These are phyloP conservation scores for Lasioglossum leucozonium DNA, from an alignment of 2,888 invertebrate genomes.

Conservation along the genomic window DNA sequence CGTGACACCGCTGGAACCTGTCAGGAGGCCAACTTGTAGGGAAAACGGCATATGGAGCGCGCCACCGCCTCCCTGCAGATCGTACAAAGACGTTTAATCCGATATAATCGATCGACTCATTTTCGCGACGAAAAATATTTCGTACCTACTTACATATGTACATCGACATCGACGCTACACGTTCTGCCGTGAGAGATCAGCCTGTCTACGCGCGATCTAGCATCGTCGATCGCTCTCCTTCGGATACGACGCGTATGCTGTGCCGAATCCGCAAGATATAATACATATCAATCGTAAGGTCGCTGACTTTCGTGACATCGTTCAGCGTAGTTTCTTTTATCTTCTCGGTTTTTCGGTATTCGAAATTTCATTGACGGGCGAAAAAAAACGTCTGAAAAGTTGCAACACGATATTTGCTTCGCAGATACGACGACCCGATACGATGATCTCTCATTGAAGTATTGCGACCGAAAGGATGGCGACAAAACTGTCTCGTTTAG, in stretches of 20 bases:
- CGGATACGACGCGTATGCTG: not conserved
- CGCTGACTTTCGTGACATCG: not conserved
- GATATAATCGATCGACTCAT: not conserved
- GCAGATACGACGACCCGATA: not conserved
- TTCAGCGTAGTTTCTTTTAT: not conserved
- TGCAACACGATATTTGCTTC: not conserved
- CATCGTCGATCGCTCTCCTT: not conserved
- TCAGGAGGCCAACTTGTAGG: constrained; percentile 88
- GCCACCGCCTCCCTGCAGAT: constrained; percentile 89
- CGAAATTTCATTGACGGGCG: not conserved
- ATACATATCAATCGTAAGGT: not conserved
- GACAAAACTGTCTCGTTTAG: constrained; percentile 3
- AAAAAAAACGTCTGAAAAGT: not conserved
- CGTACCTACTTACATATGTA: not conserved
- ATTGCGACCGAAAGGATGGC: not conserved
- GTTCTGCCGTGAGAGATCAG: not conserved
- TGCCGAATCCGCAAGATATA: not conserved
- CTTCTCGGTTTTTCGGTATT: not conserved
- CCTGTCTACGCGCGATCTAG: not conserved
- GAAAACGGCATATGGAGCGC: constrained; percentile 90
- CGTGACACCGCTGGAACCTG: constrained; percentile 85
- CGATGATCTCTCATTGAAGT: not conserved
- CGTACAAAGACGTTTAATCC: constrained; percentile 86
- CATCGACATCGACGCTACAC: not conserved
- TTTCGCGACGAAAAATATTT: not conserved